Conservation (phyloP, 2,888 invertebrate genomes). For the Drosophila cognata region DNA sequence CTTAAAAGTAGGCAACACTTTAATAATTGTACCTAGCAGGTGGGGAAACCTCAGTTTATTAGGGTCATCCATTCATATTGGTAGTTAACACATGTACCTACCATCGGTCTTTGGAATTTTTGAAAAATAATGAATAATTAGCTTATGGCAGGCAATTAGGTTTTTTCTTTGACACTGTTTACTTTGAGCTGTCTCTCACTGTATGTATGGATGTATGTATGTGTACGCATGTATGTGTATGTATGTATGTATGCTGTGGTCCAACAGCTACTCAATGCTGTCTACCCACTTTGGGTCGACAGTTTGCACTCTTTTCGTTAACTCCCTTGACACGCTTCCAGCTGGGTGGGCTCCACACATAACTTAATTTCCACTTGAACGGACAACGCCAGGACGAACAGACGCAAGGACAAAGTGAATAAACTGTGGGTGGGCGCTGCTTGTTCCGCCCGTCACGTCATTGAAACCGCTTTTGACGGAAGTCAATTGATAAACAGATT, state of each 20-base stretch:
- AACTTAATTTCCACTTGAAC: constrained; percentile 62
- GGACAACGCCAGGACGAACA: constrained; percentile 25
- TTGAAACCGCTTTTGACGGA: constrained; percentile 66
- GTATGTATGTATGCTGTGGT: neutral
- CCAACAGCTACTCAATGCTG: constrained; percentile 6
- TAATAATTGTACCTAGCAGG: no score
- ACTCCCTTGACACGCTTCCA: constrained; percentile 26
- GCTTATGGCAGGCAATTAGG: no score
- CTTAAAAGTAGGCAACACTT: no score
- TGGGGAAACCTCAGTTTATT: no score
- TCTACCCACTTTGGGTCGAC: constrained; percentile 28
- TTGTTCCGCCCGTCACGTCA: constrained; percentile 29
- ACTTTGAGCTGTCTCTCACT: no score
- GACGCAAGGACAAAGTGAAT: neutral
- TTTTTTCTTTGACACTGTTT: no score
- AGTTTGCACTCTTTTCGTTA: constrained; percentile 27
- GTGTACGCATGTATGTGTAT: neutral
- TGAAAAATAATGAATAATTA: no score
- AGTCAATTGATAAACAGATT: constrained; percentile 77
- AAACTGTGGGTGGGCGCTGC: neutral
- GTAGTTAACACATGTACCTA: no score
- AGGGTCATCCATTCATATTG: no score
- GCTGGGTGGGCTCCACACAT: constrained; percentile 22
- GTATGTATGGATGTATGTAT: neutral
- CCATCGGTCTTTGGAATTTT: no score